Percentiles rank a stretch among this genome's conserved stretches.
Evolutionary conservation across 2,113 vertebrate genomes (phyloP).

Genomic region (Dissostichus mawsoni): DNA sequence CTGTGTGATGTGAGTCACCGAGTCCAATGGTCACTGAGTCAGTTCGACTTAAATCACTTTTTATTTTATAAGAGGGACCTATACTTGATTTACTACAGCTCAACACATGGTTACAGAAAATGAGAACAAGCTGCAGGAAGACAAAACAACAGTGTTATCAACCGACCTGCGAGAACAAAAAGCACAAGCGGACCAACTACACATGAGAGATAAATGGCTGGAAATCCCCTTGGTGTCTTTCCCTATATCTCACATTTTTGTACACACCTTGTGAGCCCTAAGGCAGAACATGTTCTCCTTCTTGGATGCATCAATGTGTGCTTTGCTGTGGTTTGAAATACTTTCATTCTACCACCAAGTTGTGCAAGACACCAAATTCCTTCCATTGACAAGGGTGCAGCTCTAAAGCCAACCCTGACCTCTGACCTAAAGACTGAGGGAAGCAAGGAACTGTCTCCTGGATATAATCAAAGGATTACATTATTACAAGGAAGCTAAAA

Average conservation of each 20-base stretch:
- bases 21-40: conserved; percentile 44
- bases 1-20: conserved; percentile 51
- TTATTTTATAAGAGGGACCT: conserved; percentile 25
- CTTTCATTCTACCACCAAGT: background rate
- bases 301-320: background rate
- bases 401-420: background rate
- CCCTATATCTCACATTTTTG: background rate
- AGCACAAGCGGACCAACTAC: background rate
- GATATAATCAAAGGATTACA: conserved; percentile 31
- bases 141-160: background rate
- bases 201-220: background rate
- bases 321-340: background rate
- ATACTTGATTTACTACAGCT: background rate
- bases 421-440: conserved; percentile 15
- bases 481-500: conserved; percentile 18
- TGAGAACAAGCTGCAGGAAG: background rate
- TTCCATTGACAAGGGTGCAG: background rate
- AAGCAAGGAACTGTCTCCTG: conserved; percentile 18
- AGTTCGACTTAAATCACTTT: conserved; percentile 32
- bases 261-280: background rate
- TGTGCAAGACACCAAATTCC: conserved; percentile 16
- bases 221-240: conserved; percentile 8
- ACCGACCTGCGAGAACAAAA: too few relatives aligned
- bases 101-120: background rate
- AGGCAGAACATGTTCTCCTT: conserved; percentile 3